Evolutionary conservation across 1,140 invertebrate species (phyloP).

Genomic region (Homarus americanus): DNA sequence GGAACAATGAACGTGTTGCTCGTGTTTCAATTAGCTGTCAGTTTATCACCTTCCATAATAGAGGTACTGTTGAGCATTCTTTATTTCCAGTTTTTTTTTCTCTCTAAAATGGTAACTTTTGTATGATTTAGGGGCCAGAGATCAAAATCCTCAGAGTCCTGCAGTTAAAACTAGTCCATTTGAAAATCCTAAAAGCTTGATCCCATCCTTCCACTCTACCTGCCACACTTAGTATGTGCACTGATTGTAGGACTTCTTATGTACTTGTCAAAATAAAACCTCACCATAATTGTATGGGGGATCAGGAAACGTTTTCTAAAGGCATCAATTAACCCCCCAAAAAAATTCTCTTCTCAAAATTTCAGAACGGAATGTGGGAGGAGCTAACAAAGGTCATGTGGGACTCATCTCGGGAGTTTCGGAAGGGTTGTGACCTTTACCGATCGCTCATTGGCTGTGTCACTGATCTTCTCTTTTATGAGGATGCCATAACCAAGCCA

Average conservation of each 20-base stretch:
- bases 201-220: too few relatives aligned
- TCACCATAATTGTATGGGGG: background rate
- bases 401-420: conserved; percentile 36
- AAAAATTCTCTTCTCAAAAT: background rate
- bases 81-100: too few relatives aligned
- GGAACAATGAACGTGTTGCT: background rate
- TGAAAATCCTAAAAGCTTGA: too few relatives aligned
- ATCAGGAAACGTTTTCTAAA: background rate
- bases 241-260: too few relatives aligned
- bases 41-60: conserved; percentile 10
- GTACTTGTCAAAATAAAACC: too few relatives aligned
- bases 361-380: conserved; percentile 36
- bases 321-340: too few relatives aligned
- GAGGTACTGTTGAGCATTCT: conserved; percentile 3
- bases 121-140: too few relatives aligned
- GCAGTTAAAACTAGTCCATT: too few relatives aligned
- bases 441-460: conserved; percentile 27
- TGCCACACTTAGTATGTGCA: too few relatives aligned
- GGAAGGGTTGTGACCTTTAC: conserved; percentile 56
- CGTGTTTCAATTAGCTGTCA: conserved; percentile 26
- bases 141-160: too few relatives aligned
- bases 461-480: conserved; percentile 39
- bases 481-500: background rate
- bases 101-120: too few relatives aligned
- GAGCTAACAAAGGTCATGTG: conserved; percentile 41